phyloP scores from a whole-genome alignment of 1,140 invertebrate genomes.

The Bombus impatiens region DNA sequence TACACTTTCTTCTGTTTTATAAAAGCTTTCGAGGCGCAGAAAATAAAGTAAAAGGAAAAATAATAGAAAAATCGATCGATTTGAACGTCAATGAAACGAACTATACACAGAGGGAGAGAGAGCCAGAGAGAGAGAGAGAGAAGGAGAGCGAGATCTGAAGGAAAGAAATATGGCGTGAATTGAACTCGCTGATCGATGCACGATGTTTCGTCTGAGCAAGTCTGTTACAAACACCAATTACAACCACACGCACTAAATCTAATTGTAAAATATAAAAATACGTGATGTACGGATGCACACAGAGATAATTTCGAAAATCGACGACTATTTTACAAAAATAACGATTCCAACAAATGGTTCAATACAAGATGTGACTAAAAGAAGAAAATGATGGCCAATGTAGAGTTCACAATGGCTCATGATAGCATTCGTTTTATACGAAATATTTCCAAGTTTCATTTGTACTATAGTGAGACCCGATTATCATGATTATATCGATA shows the following conservation, averaged over 20 bases:
- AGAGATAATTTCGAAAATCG: background rate
- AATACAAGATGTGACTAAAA: conserved; percentile 19
- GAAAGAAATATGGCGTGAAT: background rate
- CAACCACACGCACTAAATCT: conserved; percentile 26
- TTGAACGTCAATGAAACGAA: background rate
- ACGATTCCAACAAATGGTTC: conserved; percentile 9
- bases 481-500: too few relatives aligned
- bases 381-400: background rate
- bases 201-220: background rate
- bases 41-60: background rate
- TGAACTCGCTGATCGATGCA: background rate
- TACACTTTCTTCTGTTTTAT: background rate
- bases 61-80: background rate
- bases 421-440: background rate
- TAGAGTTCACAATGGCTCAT: background rate
- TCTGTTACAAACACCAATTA: conserved; percentile 13
- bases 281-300: conserved; percentile 7
- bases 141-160: background rate
- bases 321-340: conserved; percentile 7
- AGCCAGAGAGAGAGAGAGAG: background rate
- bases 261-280: conserved; percentile 23
- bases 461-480: too few relatives aligned
- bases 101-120: background rate
- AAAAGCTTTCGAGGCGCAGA: conserved; percentile 12
- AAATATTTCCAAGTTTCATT: background rate